These are phyloP conservation scores for Polylopha cassiicola DNA, from an alignment of 2,888 invertebrate species.

Conservation along the genomic window DNA sequence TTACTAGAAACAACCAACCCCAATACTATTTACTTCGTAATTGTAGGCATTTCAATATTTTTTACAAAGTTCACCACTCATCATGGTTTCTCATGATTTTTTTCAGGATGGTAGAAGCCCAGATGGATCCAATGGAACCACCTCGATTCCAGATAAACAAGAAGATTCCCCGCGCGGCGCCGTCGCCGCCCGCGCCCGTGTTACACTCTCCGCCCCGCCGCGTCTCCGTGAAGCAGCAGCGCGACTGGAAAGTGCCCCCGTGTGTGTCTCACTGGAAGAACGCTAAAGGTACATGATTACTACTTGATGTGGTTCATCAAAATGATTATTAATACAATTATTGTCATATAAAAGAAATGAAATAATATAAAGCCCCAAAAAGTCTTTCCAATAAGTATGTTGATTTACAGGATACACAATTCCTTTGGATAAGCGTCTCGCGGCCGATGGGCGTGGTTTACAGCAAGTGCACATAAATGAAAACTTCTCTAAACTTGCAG, in stretches of 20 bases:
- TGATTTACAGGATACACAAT: constrained; percentile 91
- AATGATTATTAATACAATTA: neutral
- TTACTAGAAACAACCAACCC: too few relatives aligned
- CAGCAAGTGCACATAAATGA: constrained; percentile 99
- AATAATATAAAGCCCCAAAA: neutral
- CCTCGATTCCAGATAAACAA: constrained; percentile 99
- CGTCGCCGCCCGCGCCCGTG: constrained; percentile 99
- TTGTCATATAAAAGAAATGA: too few relatives aligned
- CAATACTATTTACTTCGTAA: too few relatives aligned
- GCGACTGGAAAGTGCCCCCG: constrained; percentile 99
- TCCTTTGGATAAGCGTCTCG: constrained; percentile 97
- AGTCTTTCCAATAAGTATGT: constrained; percentile 7
- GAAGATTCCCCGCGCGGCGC: constrained; percentile 98
- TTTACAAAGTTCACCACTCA: neutral
- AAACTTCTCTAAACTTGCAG: constrained; percentile 98
- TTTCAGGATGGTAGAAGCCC: constrained; percentile 70
- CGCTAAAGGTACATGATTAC: constrained; percentile 82
- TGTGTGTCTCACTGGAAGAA: constrained; percentile 99
- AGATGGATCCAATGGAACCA: constrained; percentile 98
- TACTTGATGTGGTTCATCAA: neutral
- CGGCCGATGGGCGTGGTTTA: constrained; percentile 97
- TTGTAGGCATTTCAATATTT: too few relatives aligned
- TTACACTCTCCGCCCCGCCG: constrained; percentile 98
- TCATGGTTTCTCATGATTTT: too few relatives aligned
- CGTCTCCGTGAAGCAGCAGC: constrained; percentile 98